phyloP scores from a whole-genome alignment of 1,140 invertebrate genomes.

The Holcopasites calliopsidis region DNA sequence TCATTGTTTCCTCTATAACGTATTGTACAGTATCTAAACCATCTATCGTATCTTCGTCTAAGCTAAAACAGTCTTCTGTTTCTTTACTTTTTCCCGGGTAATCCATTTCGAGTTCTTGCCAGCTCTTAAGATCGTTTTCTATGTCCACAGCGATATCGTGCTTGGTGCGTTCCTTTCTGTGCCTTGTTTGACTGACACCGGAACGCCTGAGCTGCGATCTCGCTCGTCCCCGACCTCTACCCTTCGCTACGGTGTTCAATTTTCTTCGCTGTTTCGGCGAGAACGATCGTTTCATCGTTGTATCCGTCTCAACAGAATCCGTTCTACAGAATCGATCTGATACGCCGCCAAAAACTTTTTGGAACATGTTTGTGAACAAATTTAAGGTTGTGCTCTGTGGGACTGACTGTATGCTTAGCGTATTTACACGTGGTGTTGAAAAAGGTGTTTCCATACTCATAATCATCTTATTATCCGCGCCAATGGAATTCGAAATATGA shows the following conservation, averaged over 20 bases:
- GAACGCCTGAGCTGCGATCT: slow-evolving; percentile 65
- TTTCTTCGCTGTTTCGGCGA: slow-evolving; percentile 53
- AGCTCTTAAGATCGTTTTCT: slow-evolving; percentile 59
- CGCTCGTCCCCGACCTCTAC: slow-evolving; percentile 59
- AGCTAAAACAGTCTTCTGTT: slow-evolving; percentile 5
- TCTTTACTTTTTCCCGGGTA: background rate
- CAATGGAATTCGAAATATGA: background rate
- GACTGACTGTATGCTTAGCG: background rate
- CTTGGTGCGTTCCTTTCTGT: slow-evolving; percentile 62
- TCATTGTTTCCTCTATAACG: background rate
- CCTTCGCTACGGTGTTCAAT: slow-evolving; percentile 47
- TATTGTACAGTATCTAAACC: background rate
- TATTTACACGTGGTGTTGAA: background rate
- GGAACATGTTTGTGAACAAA: slow-evolving; percentile 39
- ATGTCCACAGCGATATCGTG: slow-evolving; percentile 58
- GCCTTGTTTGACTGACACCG: slow-evolving; percentile 67
- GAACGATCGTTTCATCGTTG: slow-evolving; percentile 35
- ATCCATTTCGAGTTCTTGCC: slow-evolving; percentile 54
- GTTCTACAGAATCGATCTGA: slow-evolving; percentile 29
- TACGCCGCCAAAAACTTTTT: slow-evolving; percentile 43
- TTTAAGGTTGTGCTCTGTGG: background rate
- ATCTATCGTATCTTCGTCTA: slow-evolving; percentile 11
- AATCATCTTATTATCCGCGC: background rate
- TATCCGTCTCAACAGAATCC: background rate
- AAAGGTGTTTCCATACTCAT: background rate